These are phyloP conservation scores for Marcusenius ussheri DNA, from an alignment of 2,113 vertebrate species.

Conservation along the genomic window DNA sequence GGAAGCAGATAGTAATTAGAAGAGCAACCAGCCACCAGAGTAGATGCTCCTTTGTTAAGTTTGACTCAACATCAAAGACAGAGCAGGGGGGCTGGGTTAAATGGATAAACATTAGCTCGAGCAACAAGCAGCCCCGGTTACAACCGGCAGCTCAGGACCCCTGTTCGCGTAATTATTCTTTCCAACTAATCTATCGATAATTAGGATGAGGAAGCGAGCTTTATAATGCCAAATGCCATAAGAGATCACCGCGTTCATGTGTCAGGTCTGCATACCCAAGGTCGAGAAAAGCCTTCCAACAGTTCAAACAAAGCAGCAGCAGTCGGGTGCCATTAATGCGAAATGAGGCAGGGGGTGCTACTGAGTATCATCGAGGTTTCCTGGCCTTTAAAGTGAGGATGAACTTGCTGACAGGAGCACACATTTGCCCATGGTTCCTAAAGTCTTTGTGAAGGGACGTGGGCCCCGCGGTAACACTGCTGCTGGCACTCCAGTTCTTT, in stretches of 20 bases:
- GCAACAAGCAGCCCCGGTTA: conserved; percentile 31
- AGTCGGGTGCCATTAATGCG: neutral
- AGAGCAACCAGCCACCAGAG: conserved; percentile 11
- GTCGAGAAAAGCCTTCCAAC: neutral
- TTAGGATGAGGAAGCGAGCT: conserved; percentile 18
- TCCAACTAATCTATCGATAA: conserved; percentile 16
- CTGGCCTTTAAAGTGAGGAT: neutral
- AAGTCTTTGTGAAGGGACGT: neutral
- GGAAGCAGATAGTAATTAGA: conserved; percentile 26
- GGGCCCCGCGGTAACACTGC: neutral
- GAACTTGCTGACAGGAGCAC: neutral
- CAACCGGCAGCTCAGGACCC: conserved; percentile 20
- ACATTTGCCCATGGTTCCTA: neutral
- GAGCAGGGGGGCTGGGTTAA: conserved; percentile 8
- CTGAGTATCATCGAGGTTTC: neutral
- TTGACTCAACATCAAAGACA: conserved; percentile 17
- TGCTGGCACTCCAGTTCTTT: neutral
- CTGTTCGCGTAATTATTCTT: conserved; percentile 21
- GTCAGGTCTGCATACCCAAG: neutral
- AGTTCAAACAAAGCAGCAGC: neutral
- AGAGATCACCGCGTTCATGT: neutral
- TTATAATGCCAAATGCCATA: neutral
- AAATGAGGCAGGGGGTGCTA: neutral
- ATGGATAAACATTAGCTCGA: conserved; percentile 25
- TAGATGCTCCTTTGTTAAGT: conserved; percentile 21